These are phyloP conservation scores for Nyctibius bracteatus DNA, from an alignment of 2,113 vertebrate genomes.

Conservation along the genomic window DNA sequence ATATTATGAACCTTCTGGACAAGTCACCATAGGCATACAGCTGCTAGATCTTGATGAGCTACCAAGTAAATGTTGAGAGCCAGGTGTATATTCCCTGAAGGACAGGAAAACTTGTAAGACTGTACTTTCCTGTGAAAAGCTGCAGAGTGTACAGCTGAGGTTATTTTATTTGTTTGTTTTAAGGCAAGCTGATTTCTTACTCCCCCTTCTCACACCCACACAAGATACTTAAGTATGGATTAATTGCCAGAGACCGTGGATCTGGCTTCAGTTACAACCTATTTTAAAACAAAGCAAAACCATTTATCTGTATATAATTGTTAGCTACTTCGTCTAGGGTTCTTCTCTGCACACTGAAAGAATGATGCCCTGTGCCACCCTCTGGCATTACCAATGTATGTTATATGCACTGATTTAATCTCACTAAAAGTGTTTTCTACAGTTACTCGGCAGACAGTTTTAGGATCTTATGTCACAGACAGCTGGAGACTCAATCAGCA, in stretches of 20 bases:
- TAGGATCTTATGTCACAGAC: neutral
- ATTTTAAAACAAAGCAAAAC: neutral
- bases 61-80: neutral
- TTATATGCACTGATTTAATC: conserved; percentile 2
- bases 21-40: neutral
- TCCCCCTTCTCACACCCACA: too few species aligned
- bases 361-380: neutral
- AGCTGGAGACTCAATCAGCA: neutral
- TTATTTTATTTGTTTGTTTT: neutral
- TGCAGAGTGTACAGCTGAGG: neutral
- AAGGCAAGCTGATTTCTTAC: neutral
- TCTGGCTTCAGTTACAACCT: neutral
- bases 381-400: neutral
- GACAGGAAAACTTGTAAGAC: neutral
- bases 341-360: neutral
- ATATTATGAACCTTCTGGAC: neutral
- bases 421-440: neutral
- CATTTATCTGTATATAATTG: neutral
- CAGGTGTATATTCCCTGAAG: neutral
- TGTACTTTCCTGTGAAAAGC: neutral
- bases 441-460: neutral
- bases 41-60: neutral
- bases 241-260: neutral
- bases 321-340: neutral
- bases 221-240: neutral